Percentiles rank a stretch among this genome's conserved stretches.
phyloP scores from a whole-genome alignment of 2,797 vertebrate species.

The Scyliorhinus canicula region DNA sequence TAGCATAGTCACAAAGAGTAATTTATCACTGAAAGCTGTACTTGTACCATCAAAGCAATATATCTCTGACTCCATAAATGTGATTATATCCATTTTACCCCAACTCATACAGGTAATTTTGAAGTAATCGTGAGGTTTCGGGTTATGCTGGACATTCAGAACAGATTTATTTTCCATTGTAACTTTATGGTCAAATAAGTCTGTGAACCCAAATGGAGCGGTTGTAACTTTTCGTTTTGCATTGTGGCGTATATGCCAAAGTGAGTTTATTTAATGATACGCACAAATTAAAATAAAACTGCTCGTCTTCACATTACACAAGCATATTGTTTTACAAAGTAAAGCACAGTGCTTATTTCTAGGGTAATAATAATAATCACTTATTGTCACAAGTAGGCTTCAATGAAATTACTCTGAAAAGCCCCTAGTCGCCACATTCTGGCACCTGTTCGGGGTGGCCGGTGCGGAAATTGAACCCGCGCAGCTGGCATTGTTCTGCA shows the following conservation, averaged over 20 bases:
- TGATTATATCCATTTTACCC: background rate
- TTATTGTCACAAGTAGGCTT: no score
- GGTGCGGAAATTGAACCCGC: no score
- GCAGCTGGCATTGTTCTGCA: no score
- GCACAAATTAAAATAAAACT: background rate
- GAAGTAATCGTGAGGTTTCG: background rate
- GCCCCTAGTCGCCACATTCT: no score
- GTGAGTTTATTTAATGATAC: background rate
- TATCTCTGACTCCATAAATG: background rate
- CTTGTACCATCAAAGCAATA: background rate
- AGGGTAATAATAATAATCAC: no score
- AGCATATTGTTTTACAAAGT: background rate
- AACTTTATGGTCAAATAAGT: background rate
- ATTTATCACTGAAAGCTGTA: background rate
- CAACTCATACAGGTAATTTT: background rate
- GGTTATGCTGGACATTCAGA: background rate
- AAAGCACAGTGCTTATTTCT: background rate
- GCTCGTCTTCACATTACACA: no score
- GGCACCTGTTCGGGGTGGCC: no score
- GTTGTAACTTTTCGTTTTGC: background rate
- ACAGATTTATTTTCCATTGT: background rate
- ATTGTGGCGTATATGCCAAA: background rate
- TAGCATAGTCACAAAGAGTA: background rate
- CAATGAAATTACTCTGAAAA: no score
- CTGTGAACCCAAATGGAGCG: background rate